These are phyloP conservation scores for Leiothrix lutea DNA, from an alignment of 2,113 vertebrate species.

Conservation along the genomic window DNA sequence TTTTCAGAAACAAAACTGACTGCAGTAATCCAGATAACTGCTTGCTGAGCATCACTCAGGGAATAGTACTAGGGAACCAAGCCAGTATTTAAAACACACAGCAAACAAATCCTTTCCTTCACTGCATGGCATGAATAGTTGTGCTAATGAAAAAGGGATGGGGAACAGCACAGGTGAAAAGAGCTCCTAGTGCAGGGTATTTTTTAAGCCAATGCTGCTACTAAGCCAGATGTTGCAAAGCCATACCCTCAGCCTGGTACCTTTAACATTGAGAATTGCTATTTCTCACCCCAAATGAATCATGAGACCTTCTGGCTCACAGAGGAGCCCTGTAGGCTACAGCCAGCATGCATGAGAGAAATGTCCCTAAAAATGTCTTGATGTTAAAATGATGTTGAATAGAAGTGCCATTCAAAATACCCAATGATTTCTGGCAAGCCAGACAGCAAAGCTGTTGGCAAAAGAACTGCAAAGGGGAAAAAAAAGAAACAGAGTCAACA, in stretches of 20 bases:
- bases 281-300: constrained; percentile 46
- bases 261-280: not conserved
- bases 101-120: not conserved
- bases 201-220: not conserved
- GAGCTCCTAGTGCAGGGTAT: not conserved
- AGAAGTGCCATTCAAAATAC: constrained; percentile 50
- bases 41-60: not conserved
- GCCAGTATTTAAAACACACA: not conserved
- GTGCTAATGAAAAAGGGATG: not conserved
- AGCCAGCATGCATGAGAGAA: constrained; percentile 38
- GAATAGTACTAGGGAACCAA: not conserved
- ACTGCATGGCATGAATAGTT: not conserved
- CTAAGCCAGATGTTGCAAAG: not conserved
- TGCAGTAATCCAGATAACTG: not conserved
- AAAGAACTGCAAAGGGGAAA: constrained; percentile 20
- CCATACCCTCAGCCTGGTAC: not conserved
- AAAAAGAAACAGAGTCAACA: not conserved
- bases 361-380: constrained; percentile 39
- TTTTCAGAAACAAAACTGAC: not conserved
- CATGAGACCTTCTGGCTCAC: constrained; percentile 54
- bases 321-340: constrained; percentile 48
- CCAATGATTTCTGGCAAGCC: constrained; percentile 58
- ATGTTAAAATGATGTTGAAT: constrained; percentile 54
- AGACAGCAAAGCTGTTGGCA: not conserved
- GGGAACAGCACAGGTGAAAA: not conserved